Evolutionary conservation across 1,140 invertebrate species (phyloP), one percentile per base, ranked within the genome.

Genomic region (Condylostylus longicornis): DNA sequence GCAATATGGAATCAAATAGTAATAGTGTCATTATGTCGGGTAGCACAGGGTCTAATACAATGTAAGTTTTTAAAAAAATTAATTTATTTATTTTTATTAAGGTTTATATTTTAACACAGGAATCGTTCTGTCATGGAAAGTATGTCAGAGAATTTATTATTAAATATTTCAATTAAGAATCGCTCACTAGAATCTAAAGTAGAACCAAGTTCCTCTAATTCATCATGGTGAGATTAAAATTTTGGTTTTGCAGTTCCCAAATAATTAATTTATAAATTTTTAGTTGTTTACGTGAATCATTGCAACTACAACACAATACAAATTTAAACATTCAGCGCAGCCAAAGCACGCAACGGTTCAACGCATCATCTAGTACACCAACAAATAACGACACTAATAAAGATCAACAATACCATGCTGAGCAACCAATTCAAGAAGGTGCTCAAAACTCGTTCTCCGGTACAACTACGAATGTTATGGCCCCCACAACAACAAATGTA

Each of bases 121-220:
- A 42, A 31, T 25, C 57, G 58, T 23, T 60, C 58, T n/a, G 54
- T 61, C 5, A 60, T 60, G 53, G 57, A 61, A 31, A 58, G 54
- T 42, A 51, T 61, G 13, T 57, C 58, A 0, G 58, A 58, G 34
- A 61, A 61, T 46, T 32, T 60, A 9, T 38, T 66, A 37, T 64
- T 67, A 19, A 71, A 71, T 44, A 69, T 70, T 44, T 70, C 67
- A 39, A 71, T 71, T 37, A 66, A 63, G 37, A 69, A 69, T 46
- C 62, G 64, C 13, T 61, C 64, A 3, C 50, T 60, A 18, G 61
- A 66, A 18, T 56, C n/a, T n/a, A 35, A 18, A 23, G 34, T 33
- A 22, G 40, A 42, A 21, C 34, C 23, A 18, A 25, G 19, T 9
- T 10, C 14, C 18, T 33, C 35, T 5, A 49, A 49, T 1, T 58